A percentile compares a stretch with the other conserved stretches of the same genome.
Evolutionary conservation across 2,888 invertebrate genomes (phyloP).

Genomic region (Microplitis deprimator): DNA sequence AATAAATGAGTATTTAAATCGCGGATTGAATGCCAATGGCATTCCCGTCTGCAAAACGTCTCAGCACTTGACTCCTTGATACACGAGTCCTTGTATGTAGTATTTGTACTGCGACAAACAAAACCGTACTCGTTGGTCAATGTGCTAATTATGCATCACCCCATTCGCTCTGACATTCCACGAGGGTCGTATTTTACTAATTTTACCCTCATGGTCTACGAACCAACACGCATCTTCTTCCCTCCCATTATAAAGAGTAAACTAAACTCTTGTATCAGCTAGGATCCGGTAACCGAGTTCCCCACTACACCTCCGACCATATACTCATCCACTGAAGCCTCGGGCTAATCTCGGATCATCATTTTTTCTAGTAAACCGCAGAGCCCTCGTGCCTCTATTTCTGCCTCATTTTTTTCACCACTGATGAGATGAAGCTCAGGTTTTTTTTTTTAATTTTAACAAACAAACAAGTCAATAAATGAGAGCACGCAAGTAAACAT

Average conservation of each 20-base stretch:
- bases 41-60: conserved; percentile 38
- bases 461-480: no score
- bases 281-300: conserved; percentile 52
- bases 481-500: no score
- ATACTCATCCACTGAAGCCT: conserved; percentile 36
- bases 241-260: not conserved
- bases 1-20: conserved; percentile 5
- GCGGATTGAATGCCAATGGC: conserved; percentile 39
- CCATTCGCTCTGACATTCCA: conserved; percentile 51
- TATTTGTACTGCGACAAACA: conserved; percentile 3
- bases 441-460: not conserved
- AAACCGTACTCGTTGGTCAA: conserved; percentile 39
- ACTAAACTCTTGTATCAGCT: not conserved
- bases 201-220: conserved; percentile 34
- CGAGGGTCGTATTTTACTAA: conserved; percentile 41
- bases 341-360: conserved; percentile 56
- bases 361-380: conserved; percentile 21
- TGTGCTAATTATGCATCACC: conserved; percentile 51
- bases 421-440: conserved; percentile 4
- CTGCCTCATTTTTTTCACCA: conserved; percentile 4
- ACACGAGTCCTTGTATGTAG: not conserved
- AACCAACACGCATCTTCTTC: conserved; percentile 2
- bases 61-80: conserved; percentile 29
- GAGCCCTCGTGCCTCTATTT: not conserved
- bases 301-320: conserved; percentile 24